Evolutionary conservation across 2,113 vertebrate species (phyloP), one percentile per base, ranked within the genome.

Genomic region (Labeo rohita): DNA sequence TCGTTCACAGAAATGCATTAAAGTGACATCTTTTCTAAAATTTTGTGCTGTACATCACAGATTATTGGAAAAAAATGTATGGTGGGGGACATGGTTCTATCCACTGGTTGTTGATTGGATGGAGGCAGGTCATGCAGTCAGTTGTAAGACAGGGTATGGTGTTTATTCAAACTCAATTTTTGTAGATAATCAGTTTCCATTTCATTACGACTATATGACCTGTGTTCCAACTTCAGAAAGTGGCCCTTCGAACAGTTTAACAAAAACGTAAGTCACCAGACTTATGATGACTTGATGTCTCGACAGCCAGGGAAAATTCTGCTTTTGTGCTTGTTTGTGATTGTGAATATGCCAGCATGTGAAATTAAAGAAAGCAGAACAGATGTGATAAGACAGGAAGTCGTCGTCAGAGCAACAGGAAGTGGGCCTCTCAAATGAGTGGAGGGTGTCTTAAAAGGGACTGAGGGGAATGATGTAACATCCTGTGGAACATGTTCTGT

Each of bases 381-480:
- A 84, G 63, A 77, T 80, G 21, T 15, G 76, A 82, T 87, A 76
- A 88, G 87, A 92, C 87, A 92, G 93, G 93, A 95, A 95, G 89
- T 88, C 86, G 78, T 88, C 87, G 91, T 94, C 92, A 93, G 84
- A 87, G 83, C 84, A 80, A 90, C 92, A 95, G 94, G 94, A 95
- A 94, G 90, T 86, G 88, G 90, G 90, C 93, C 92, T 92, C 92
- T 91, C 89, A 83, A 78, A 77, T 13, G 87, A 82, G 83, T 70
- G 47, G 84, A 87, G 89, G 39, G 11, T 54, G 87, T 43, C 54
- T 77, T 45, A 74, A 77, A 84, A 73, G 76, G 61, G 77, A 72
- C 63, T 61, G 50, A 70, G 90, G 85, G 66, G 73, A 56, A 84
- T 68, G 36, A 73, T 36, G 47, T 11, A 83, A 88, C 90, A 94